Percentiles rank a stretch among this genome's conserved stretches.
These are phyloP conservation scores for Caradrina kadenii DNA, from an alignment of 2,888 invertebrate genomes.

Conservation along the genomic window DNA sequence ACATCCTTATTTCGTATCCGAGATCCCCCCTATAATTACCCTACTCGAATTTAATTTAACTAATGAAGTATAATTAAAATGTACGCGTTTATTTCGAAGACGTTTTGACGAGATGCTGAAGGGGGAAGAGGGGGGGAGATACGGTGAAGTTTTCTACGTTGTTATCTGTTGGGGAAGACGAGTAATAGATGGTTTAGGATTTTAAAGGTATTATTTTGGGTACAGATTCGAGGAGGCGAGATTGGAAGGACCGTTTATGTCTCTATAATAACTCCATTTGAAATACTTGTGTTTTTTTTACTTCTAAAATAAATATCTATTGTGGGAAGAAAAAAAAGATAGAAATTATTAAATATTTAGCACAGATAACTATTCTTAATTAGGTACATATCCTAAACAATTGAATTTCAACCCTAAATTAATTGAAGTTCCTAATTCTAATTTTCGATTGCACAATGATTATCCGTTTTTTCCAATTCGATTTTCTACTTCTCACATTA, in stretches of 20 bases:
- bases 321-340: neutral
- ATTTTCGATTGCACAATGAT: too few species aligned
- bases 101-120: slow-evolving; percentile 71
- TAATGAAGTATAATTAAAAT: slow-evolving; percentile 91
- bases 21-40: slow-evolving; percentile 83
- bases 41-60: slow-evolving; percentile 89
- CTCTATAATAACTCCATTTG: too few species aligned
- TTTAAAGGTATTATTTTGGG: slow-evolving; percentile 31
- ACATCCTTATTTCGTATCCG: slow-evolving; percentile 69
- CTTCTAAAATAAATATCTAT: neutral
- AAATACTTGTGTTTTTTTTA: neutral
- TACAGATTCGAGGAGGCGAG: slow-evolving; percentile 17
- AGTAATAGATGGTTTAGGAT: slow-evolving; percentile 60
- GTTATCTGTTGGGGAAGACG: slow-evolving; percentile 43
- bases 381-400: too few species aligned
- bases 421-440: too few species aligned
- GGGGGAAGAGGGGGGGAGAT: slow-evolving; percentile 68
- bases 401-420: too few species aligned
- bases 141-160: slow-evolving; percentile 68
- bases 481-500: neutral
- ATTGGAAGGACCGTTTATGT: slow-evolving; percentile 1
- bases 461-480: too few species aligned
- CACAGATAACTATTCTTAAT: too few species aligned
- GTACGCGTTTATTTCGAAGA: slow-evolving; percentile 85
- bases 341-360: too few species aligned